Base-by-base conservation (phyloP, 1,140 invertebrate species). In the Rhagoletis zephyria region DNA sequence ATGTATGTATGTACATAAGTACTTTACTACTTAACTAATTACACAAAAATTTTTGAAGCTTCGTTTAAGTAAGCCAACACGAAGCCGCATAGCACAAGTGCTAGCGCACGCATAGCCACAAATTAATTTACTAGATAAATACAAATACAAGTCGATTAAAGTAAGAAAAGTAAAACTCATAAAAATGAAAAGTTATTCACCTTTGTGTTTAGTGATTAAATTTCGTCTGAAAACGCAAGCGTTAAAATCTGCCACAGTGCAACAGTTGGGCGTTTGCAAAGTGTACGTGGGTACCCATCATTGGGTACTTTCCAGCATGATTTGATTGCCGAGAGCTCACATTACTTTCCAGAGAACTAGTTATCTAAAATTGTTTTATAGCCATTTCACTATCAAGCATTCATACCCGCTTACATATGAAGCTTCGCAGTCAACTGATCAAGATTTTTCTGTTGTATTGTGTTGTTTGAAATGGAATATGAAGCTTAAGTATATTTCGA, bases 111-210 rank as follows among this genome's bases (percentile, higher is more conserved):
- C 70, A 51, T 63, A 14, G 70, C 42, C 45, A 19, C 56, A 51
- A 81, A 81, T 19, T 81, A 56, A 81, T 19, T 81, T 56, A 77
- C 45, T 4, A 51, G 10, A 12, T 70, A 40, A 70, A 16, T 45
- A 70, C 30, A 70, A 77, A 10, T 5, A 30, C 51, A n/a, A 51
- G 19, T 19, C n/a, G 9, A 56, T 16, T 42, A 81, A 81, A 19
- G 74, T 30, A n/a, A 81, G 16, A 51, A 30, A 81, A 81, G 74
- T 81, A 81, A 81, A 81, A 81, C 16, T 19, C 48, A 81, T 81
- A 9, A 81, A 81, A 81, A 56, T 16, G 19, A 81, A 81, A 81
- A 81, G 74, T 81, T 81, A 81, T 81, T 81, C 74, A 81, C 74
- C 74, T 81, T 56, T 30, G 16, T 19, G 19, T 56, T 81, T 4